Evolutionary conservation across 2,113 vertebrate species (phyloP).

Genomic region (Rhinoptilus africanus): DNA sequence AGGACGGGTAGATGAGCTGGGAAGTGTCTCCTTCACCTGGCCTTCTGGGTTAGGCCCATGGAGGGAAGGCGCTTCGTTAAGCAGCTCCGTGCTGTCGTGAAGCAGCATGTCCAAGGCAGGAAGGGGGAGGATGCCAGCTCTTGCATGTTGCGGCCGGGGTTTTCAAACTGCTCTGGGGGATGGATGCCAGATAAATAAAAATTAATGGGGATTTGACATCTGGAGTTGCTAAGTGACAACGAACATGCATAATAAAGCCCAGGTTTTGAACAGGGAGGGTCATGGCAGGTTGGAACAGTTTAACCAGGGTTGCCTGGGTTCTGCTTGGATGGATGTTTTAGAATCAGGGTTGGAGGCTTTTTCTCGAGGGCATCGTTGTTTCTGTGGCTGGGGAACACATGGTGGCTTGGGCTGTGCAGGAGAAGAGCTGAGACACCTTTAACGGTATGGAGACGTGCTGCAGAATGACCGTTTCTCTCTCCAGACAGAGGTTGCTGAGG

Average conservation of each 20-base stretch:
- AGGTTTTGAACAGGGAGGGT: neutral
- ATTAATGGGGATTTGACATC: neutral
- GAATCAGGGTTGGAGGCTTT: neutral
- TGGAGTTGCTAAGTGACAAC: neutral
- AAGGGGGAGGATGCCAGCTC: constrained; percentile 10
- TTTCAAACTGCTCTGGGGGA: neutral
- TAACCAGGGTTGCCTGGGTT: neutral
- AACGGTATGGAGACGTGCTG: neutral
- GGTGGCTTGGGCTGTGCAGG: neutral
- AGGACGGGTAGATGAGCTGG: neutral
- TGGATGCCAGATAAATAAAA: neutral
- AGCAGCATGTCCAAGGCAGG: neutral
- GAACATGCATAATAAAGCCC: neutral
- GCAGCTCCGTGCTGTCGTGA: neutral
- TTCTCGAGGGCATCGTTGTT: neutral
- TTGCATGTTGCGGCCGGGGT: neutral
- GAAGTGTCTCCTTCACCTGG: neutral
- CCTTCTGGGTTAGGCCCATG: neutral
- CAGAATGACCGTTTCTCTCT: neutral
- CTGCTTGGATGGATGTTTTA: neutral
- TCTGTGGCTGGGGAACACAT: neutral
- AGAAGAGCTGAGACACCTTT: neutral
- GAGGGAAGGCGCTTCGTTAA: neutral
- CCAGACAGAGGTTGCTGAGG: constrained; percentile 82
- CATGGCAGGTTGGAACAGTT: neutral